Evolutionary conservation across 2,113 vertebrate species (phyloP).

Genomic region (Triplophysa rosa): DNA sequence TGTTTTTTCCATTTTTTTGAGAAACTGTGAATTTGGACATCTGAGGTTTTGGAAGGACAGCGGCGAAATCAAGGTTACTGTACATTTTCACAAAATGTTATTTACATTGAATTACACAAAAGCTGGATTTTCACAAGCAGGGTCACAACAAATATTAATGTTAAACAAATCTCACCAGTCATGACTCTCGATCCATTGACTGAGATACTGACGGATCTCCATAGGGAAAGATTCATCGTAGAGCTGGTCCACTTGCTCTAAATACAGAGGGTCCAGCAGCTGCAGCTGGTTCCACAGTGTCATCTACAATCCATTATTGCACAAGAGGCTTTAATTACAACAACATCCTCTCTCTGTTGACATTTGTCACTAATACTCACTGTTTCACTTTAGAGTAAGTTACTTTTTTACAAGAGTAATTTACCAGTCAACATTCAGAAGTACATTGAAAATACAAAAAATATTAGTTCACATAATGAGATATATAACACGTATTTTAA

Average conservation of each 20-base stretch:
- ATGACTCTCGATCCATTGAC: conserved; percentile 85
- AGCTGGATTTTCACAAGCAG: too few relatives aligned
- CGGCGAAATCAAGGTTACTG: too few relatives aligned
- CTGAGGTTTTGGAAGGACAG: too few relatives aligned
- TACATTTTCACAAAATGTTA: too few relatives aligned
- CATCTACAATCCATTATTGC: conserved; percentile 71
- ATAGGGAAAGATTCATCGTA: conserved; percentile 86
- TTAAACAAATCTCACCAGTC: conserved; percentile 81
- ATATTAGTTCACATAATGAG: background rate
- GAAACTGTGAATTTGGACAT: too few relatives aligned
- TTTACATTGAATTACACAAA: too few relatives aligned
- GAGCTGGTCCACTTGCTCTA: conserved; percentile 83
- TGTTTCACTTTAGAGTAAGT: too few relatives aligned
- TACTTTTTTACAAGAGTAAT: background rate
- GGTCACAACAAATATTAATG: background rate
- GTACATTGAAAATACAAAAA: background rate
- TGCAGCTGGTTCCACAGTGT: conserved; percentile 88
- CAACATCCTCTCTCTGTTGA: background rate
- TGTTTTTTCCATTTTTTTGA: too few relatives aligned
- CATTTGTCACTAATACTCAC: background rate
- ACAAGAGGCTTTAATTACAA: background rate
- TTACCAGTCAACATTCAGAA: background rate
- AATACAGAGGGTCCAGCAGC: conserved; percentile 79
- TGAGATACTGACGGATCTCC: conserved; percentile 86
- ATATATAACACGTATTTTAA: too few relatives aligned